Conservation (phyloP, 1,140 invertebrate genomes). For the Drosophila ficusphila region DNA sequence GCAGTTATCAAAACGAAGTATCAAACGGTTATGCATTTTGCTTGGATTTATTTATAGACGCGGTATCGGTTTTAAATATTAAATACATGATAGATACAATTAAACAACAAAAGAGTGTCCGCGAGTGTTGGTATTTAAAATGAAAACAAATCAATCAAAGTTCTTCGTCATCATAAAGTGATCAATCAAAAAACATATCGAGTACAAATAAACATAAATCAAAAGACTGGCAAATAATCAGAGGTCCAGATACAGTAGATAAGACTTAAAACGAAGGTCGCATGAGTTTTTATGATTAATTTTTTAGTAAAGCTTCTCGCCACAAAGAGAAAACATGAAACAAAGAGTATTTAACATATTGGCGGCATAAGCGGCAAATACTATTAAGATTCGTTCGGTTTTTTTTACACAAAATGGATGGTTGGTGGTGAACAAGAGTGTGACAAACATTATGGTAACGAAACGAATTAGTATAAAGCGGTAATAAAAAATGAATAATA, state of each 20-base stretch:
- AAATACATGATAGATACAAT: constrained; percentile 80
- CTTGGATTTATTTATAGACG: constrained; percentile 71
- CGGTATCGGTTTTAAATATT: constrained; percentile 76
- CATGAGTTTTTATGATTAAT: constrained; percentile 84
- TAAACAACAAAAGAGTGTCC: constrained; percentile 70
- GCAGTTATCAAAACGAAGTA: constrained; percentile 62
- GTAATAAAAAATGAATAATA: constrained; percentile 83
- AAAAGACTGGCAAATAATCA: constrained; percentile 37
- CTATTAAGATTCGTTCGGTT: constrained; percentile 42
- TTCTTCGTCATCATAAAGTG: constrained; percentile 19
- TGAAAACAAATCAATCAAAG: constrained; percentile 43
- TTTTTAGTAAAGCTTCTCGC: constrained; percentile 83
- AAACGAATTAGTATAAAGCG: constrained; percentile 80
- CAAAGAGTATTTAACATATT: constrained; percentile 9
- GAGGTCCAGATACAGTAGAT: constrained; percentile 49
- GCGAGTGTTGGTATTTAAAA: constrained; percentile 14
- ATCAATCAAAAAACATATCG: constrained; percentile 46
- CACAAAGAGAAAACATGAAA: constrained; percentile 36
- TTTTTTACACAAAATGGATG: constrained; percentile 48
- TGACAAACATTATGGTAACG: constrained; percentile 54
- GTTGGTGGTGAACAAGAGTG: constrained; percentile 41
- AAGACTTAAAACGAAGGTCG: constrained; percentile 76
- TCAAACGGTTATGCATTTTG: constrained; percentile 64
- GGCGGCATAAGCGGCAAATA: constrained; percentile 57
- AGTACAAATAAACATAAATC: constrained; percentile 69